Evolutionary conservation across 1,140 invertebrate species (phyloP).

Genomic region (Pentalonia nigronervosa): DNA sequence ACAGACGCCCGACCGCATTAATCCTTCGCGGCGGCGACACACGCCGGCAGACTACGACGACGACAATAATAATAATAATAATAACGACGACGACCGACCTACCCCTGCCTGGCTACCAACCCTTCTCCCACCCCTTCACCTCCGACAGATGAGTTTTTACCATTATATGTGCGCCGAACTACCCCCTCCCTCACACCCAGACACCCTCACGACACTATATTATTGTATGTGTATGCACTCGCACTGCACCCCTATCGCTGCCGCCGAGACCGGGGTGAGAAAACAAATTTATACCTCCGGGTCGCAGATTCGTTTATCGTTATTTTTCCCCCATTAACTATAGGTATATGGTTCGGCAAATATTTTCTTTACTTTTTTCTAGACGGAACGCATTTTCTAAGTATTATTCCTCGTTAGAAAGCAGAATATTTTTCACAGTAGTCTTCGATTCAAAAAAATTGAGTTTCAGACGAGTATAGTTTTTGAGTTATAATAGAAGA

Average conservation of each 20-base stretch:
- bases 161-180: background rate
- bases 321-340: too few species aligned
- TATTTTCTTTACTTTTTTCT: too few species aligned
- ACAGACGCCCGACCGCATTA: constrained; percentile 57
- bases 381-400: too few species aligned
- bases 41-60: constrained; percentile 1
- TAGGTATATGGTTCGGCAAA: too few species aligned
- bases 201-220: background rate
- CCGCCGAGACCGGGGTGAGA: background rate
- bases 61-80: background rate
- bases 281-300: background rate
- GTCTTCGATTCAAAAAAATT: background rate
- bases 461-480: background rate
- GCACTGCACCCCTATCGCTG: too few species aligned
- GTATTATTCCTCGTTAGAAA: background rate
- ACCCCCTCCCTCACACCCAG: too few species aligned
- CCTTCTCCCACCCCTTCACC: too few species aligned
- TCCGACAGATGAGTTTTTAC: background rate
- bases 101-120: too few species aligned
- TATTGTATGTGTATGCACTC: background rate
- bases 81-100: background rate
- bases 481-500: background rate
- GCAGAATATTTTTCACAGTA: background rate
- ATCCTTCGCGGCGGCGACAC: constrained; percentile 38
- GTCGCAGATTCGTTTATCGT: background rate